phyloP scores from a whole-genome alignment of 2,797 vertebrate genomes.

The Columba guinea region DNA sequence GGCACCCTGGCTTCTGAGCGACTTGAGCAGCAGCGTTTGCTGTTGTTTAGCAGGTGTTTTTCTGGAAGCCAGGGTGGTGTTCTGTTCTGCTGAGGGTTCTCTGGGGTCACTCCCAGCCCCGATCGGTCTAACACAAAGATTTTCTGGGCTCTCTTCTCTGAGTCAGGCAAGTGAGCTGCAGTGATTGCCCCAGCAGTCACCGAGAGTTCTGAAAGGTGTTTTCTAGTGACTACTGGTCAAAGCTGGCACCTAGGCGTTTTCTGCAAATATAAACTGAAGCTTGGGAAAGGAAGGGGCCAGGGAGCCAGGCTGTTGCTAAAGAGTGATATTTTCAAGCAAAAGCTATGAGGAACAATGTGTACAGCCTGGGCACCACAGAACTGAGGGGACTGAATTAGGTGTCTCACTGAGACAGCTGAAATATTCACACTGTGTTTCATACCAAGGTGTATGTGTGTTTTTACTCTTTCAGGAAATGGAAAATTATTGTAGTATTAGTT shows the following conservation, averaged over 20 bases:
- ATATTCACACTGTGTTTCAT: neutral
- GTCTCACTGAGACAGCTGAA: neutral
- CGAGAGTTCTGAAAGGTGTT: neutral
- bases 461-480: neutral
- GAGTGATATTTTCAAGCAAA: neutral
- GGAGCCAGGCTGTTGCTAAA: neutral
- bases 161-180: neutral
- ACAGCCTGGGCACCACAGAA: neutral
- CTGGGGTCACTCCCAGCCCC: neutral
- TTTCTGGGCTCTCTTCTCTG: neutral
- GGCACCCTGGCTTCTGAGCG: neutral
- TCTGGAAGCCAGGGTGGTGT: neutral
- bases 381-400: neutral
- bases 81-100: neutral
- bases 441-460: neutral
- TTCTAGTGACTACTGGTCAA: neutral
- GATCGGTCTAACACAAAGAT: rapidly evolving
- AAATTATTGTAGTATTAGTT: neutral
- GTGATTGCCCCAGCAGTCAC: neutral
- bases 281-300: neutral
- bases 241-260: neutral
- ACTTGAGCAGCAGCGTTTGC: rapidly evolving
- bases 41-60: neutral
- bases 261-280: neutral
- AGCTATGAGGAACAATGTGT: neutral